Conservation (phyloP, 2,888 invertebrate genomes). For the Xanthorhoe spadicearia region DNA sequence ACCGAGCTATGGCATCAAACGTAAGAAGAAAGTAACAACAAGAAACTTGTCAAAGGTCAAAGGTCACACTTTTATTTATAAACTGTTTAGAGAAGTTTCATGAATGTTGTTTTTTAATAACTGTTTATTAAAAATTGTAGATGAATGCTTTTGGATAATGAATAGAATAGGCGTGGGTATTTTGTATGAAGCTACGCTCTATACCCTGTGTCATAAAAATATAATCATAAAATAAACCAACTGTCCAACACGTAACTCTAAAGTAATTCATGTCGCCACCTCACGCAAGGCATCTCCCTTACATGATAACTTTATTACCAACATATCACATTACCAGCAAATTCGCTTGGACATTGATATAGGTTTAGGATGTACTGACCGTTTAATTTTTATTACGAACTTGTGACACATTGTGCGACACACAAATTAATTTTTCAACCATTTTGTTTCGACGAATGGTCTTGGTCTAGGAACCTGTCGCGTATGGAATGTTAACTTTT, state of each 20-base stretch:
- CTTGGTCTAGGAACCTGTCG: no score
- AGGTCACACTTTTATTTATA: no score
- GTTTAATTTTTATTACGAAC: not conserved
- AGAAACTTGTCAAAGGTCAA: not conserved
- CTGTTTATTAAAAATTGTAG: no score
- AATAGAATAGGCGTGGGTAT: no score
- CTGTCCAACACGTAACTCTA: not conserved
- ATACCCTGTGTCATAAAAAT: no score
- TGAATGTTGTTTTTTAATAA: no score
- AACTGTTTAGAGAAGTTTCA: no score
- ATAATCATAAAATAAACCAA: not conserved
- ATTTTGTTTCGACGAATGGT: not conserved
- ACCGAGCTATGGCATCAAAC: conserved; percentile 42
- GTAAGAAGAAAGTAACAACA: conserved; percentile 41
- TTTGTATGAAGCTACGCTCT: no score
- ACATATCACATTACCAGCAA: not conserved
- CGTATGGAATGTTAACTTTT: no score
- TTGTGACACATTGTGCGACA: not conserved
- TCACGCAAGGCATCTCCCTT: conserved; percentile 6
- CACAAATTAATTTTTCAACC: no score
- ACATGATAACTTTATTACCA: conserved; percentile 8
- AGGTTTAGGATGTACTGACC: not conserved
- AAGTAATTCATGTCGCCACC: conserved; percentile 12
- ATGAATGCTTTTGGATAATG: no score
- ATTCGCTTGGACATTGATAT: not conserved